Percentiles rank a stretch among this genome's conserved stretches.
These are phyloP conservation scores for Hoplias malabaricus DNA, from an alignment of 2,113 vertebrate genomes.

Conservation along the genomic window DNA sequence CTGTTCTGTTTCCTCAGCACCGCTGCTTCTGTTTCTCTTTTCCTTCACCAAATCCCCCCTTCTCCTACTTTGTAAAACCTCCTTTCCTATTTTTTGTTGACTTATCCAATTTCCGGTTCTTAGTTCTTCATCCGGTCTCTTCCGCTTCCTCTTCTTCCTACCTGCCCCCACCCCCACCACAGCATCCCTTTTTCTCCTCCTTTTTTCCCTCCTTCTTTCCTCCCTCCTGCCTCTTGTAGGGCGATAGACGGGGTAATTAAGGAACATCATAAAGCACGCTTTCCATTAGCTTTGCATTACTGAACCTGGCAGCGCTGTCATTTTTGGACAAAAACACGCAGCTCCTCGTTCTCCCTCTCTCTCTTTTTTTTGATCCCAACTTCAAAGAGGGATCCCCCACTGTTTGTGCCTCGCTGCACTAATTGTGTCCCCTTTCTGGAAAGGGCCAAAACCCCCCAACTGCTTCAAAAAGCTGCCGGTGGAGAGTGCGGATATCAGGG, in stretches of 20 bases:
- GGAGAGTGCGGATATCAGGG: constrained; percentile 54
- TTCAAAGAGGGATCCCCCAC: constrained; percentile 93
- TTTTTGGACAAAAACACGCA: constrained; percentile 95
- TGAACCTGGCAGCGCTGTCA: constrained; percentile 92
- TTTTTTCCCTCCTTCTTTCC: constrained; percentile 38
- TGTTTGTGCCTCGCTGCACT: constrained; percentile 91
- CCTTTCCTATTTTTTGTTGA: background rate
- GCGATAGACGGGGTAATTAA: constrained; percentile 93
- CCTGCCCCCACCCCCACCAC: background rate
- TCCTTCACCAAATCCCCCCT: no score
- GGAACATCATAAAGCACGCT: constrained; percentile 93
- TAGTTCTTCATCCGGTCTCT: constrained; percentile 12
- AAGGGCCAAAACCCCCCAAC: constrained; percentile 73
- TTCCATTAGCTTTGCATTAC: constrained; percentile 96
- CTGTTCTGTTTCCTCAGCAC: no score
- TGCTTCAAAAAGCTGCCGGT: constrained; percentile 74
- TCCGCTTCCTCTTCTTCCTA: constrained; percentile 19
- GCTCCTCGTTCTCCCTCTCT: constrained; percentile 70
- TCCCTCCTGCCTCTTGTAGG: constrained; percentile 77
- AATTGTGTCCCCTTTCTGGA: constrained; percentile 89
- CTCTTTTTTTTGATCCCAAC: constrained; percentile 86
- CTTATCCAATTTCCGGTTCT: background rate
- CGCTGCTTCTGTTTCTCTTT: no score
- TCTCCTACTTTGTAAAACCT: no score
- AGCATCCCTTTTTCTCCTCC: constrained; percentile 36